phyloP scores from a whole-genome alignment of 2,113 vertebrate genomes.

The Nibea albiflora region DNA sequence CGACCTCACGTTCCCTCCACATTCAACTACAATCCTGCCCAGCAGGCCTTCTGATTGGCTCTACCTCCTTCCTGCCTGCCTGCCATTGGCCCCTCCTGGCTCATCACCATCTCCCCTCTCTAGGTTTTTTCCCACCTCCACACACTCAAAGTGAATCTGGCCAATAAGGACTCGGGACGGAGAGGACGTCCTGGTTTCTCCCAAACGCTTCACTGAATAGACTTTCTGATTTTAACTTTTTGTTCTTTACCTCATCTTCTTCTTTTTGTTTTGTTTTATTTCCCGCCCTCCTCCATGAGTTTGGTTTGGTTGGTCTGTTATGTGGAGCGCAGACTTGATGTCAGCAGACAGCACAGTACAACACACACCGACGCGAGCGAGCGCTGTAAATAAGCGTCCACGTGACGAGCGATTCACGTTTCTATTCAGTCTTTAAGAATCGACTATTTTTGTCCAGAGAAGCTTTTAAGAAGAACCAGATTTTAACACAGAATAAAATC shows the following conservation, averaged over 20 bases:
- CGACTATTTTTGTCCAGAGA: conserved; percentile 72
- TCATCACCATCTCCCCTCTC: conserved; percentile 31
- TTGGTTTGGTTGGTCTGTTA: conserved; percentile 46
- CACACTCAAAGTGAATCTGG: conserved; percentile 62
- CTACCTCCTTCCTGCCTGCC: conserved; percentile 61
- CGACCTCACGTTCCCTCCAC: conserved; percentile 99
- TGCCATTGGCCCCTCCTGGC: conserved; percentile 72
- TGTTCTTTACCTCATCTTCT: conserved; percentile 62
- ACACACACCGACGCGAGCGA: conserved; percentile 8
- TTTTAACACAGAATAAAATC: conserved; percentile 69
- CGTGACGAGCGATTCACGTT: conserved; percentile 62
- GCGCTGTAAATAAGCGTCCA: conserved; percentile 84
- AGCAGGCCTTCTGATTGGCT: conserved; percentile 98
- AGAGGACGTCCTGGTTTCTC: conserved; percentile 42
- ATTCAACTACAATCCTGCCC: conserved; percentile 99
- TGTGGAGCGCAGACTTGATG: conserved; percentile 35
- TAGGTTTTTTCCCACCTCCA: conserved; percentile 50
- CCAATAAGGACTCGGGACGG: conserved; percentile 48
- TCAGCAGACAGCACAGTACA: conserved; percentile 20
- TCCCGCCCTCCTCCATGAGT: conserved; percentile 45
- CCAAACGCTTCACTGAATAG: conserved; percentile 44
- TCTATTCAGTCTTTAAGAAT: conserved; percentile 63
- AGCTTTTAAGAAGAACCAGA: conserved; percentile 73
- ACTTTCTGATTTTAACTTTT: conserved; percentile 70
- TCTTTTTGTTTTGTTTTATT: conserved; percentile 25